Evolutionary conservation across 2,888 invertebrate species (phyloP), one percentile per base, ranked within the genome.

Genomic region (Lottia scabra): DNA sequence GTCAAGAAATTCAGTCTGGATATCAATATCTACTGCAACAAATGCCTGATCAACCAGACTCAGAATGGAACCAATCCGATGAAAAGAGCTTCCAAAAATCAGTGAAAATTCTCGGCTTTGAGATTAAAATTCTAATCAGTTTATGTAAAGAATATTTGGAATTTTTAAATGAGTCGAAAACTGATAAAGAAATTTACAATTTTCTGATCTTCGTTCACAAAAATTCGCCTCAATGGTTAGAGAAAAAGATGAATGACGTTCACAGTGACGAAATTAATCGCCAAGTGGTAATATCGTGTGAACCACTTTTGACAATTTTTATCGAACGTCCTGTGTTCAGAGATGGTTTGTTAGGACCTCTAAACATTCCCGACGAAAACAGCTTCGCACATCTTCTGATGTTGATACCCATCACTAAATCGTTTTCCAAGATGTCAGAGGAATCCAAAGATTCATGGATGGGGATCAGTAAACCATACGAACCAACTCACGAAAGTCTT

Each of bases 71-170:
- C 6, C 83, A 83, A 71, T 83, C 82, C 27, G 86, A 87, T 70
- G 81, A 81, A 68, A 84, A 83, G 68, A 78, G 82, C 1, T 85
- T 86, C 65, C 78, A 78, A 75, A 87, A 85, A 75, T 80, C 82
- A 6, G 68, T 85, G 45, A 86, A 85, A 75, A 83, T 87, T 26
- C 76, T 84, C 4, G 83, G 85, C n/a, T 87, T 87, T 73, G 84
- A 87, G 75, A 81, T 87, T 82, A 83, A 86, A 72, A 82, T 87
- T 4, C 65, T 85, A 27, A 81, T 86, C 6, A 81, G 82, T 65
- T 71, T 87, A 67, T 78, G 85, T 26, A 83, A 83, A 69, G 86
- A 84, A 23, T 87, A 80, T 71, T 68, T 75, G 6, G 79, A 79
- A 65, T 78, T 78, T 68, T 71, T 86, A 8, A 78, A 76, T 23